Evolutionary conservation across 2,797 vertebrate species (phyloP).

Genomic region (Sebastes alutus): DNA sequence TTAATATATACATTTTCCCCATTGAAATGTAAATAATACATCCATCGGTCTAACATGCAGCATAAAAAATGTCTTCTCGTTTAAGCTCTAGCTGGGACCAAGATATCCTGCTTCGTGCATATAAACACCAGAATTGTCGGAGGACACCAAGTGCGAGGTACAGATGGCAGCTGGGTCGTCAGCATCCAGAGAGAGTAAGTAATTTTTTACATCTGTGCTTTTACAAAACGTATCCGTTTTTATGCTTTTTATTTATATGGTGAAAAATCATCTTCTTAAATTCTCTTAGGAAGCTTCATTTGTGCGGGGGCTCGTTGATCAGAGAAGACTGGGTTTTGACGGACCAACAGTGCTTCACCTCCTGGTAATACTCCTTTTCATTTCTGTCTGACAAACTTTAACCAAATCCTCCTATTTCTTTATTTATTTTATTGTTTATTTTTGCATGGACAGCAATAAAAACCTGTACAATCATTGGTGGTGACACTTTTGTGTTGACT

Average conservation of each 20-base stretch:
- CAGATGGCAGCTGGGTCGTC: constrained; percentile 94
- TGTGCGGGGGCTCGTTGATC: constrained; percentile 95
- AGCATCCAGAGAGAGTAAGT: constrained; percentile 89
- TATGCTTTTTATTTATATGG: background rate
- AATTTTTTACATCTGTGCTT: background rate
- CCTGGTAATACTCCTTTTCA: constrained; percentile 78
- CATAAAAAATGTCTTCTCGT: constrained; percentile 19
- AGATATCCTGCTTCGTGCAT: constrained; percentile 83
- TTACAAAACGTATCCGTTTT: background rate
- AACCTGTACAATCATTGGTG: too few relatives aligned
- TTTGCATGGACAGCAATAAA: too few relatives aligned
- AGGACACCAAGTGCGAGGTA: constrained; percentile 88
- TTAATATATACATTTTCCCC: background rate
- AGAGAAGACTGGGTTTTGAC: constrained; percentile 97
- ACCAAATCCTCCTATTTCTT: background rate
- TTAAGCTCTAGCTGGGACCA: constrained; percentile 57
- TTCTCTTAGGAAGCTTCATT: constrained; percentile 86
- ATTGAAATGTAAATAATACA: constrained; percentile 25
- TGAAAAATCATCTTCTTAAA: background rate
- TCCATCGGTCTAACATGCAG: constrained; percentile 4
- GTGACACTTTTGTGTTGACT: too few relatives aligned
- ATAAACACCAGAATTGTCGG: constrained; percentile 91
- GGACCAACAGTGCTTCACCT: constrained; percentile 95
- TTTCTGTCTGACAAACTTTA: background rate
- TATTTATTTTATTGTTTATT: too few relatives aligned